Evolutionary conservation across 2,113 vertebrate genomes (phyloP).

Genomic region (Sturnus vulgaris): DNA sequence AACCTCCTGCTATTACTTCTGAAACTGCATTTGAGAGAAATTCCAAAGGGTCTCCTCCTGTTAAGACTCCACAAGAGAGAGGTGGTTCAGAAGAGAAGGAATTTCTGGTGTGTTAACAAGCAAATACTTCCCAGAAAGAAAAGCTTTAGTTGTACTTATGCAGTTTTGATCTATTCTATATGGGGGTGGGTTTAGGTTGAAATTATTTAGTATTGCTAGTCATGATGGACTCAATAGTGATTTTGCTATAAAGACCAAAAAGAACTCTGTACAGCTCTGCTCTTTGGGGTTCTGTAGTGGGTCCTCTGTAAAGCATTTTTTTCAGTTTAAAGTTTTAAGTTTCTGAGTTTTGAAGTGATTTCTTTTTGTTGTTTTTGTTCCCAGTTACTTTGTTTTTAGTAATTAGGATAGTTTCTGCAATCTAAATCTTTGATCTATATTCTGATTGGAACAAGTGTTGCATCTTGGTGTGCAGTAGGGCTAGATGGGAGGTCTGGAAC

Average conservation of each 20-base stretch:
- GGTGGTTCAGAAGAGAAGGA: slow-evolving; percentile 62
- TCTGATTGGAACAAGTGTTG: neutral
- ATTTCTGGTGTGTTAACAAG: slow-evolving; percentile 13
- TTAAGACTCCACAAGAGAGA: slow-evolving; percentile 64
- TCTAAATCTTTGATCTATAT: neutral
- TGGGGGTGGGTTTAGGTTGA: neutral
- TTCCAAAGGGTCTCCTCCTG: slow-evolving; percentile 67
- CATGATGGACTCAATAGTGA: neutral
- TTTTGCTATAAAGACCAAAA: neutral
- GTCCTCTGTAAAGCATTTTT: neutral
- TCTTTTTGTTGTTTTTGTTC: neutral
- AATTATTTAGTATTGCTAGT: neutral
- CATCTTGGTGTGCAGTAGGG: neutral
- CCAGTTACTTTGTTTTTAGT: neutral
- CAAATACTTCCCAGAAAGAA: slow-evolving; percentile 52
- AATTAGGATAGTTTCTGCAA: neutral
- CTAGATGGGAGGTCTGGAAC: neutral
- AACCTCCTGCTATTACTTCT: slow-evolving; percentile 56
- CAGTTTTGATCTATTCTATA: neutral
- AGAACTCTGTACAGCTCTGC: neutral
- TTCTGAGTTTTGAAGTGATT: neutral
- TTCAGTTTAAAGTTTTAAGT: neutral
- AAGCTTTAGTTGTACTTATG: neutral
- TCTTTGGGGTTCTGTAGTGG: neutral
- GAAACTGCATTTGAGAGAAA: slow-evolving; percentile 77